Percentiles rank a stretch among this genome's conserved stretches.
phyloP scores from a whole-genome alignment of 1,140 invertebrate species.

The Oncopodura yosiiana region DNA sequence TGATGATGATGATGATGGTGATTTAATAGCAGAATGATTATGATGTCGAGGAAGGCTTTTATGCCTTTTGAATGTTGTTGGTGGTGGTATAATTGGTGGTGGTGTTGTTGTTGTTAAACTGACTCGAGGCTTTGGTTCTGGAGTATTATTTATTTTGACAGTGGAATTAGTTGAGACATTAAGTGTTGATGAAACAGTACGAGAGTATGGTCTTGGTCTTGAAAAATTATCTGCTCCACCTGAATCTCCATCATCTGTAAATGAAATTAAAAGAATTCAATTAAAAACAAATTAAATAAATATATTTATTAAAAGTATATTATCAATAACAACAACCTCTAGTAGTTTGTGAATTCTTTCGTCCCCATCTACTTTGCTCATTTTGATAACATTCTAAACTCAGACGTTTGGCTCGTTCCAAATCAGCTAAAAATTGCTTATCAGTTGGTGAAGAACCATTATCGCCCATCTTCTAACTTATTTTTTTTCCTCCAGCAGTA shows the following conservation, averaged over 20 bases:
- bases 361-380: constrained; percentile 47
- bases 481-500: background rate
- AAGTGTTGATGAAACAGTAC: constrained; percentile 5
- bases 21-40: background rate
- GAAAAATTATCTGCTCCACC: constrained; percentile 1
- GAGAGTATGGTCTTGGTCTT: constrained; percentile 24
- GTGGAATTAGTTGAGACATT: background rate
- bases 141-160: background rate
- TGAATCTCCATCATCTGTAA: background rate
- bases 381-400: constrained; percentile 60
- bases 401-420: constrained; percentile 71
- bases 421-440: constrained; percentile 68
- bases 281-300: too few species aligned
- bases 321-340: constrained; percentile 42
- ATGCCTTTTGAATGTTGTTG: constrained; percentile 19
- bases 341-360: constrained; percentile 61
- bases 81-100: constrained; percentile 14
- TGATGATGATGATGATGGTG: background rate
- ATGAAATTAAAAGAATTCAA: too few species aligned
- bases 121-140: background rate
- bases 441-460: constrained; percentile 41
- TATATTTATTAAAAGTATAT: too few species aligned
- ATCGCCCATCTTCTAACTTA: constrained; percentile 10
- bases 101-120: background rate
- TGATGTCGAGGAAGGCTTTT: constrained; percentile 19